Evolutionary conservation across 2,113 vertebrate species (phyloP), one percentile per base, ranked within the genome.

Genomic region (Balaenoptera acutorostrata): DNA sequence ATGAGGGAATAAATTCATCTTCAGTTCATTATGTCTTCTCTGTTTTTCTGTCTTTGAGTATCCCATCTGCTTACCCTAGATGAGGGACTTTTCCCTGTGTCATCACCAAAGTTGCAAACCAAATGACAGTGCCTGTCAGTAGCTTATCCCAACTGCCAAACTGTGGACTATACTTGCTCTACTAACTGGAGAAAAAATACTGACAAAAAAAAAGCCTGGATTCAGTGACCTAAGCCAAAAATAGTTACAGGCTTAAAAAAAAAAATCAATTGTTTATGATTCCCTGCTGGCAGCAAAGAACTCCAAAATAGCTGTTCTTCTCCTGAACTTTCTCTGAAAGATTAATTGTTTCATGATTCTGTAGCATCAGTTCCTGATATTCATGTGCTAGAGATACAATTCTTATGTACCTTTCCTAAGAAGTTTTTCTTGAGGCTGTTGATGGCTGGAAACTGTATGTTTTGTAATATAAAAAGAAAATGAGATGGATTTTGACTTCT

Each of bases 201-300:
- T 90, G 87, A 84, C 41, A 90, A 15, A 78, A 75, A 75, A 77
- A 55, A 64, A 89, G 13, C 63, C 55, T 55, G 69, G 33, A 88
- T 94, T 97, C 94, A 44, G 68, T 96, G 94, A 96, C 88, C 84
- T 95, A 66, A 81, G 83, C 82, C 82, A 95, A 95, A 97, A 97
- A 97, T 97, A 96, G 86, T 95, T 93, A 93, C 2, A 92, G 63
- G 12, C 49, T 83, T 57, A 94, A 88, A 94, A 55, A 2, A 52
- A 12, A 93, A 95, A 93, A 88, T 83, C 81, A 95, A 88, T 97
- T 75, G 92, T 55, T 68, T 97, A 41, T 74, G 75, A 96, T 95
- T 96, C 85, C 72, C 75, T 80, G 33, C 46, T 88, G 95, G 77
- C 57, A 96, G 74, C 64, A 94, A 77, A 96, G 95, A 83, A 90